Evolutionary conservation across 2,797 vertebrate species (phyloP).

Genomic region (Nannoperca australis): DNA sequence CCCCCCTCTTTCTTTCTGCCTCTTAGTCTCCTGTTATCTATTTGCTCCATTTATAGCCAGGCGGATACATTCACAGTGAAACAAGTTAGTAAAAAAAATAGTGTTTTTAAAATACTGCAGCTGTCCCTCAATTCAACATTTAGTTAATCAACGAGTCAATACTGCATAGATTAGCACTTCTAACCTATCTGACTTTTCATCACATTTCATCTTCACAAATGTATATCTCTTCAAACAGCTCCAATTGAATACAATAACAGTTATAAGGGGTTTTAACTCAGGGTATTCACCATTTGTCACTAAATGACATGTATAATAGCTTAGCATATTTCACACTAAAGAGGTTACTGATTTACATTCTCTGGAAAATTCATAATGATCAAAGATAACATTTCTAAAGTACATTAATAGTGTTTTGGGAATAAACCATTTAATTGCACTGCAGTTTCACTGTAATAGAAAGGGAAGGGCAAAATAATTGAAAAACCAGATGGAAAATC

Average conservation of each 20-base stretch:
- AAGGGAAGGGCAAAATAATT: conserved; percentile 22
- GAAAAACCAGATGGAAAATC: conserved; percentile 15
- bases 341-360: not conserved
- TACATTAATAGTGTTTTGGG: not conserved
- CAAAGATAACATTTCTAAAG: not conserved
- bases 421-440: conserved; percentile 27
- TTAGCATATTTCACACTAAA: not conserved
- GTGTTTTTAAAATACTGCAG: conserved; percentile 22
- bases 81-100: conserved; percentile 27
- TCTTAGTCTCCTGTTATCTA: conserved; percentile 26
- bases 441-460: not conserved
- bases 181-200: conserved; percentile 24
- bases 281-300: not conserved
- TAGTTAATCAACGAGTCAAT: conserved; percentile 18
- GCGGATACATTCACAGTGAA: conserved; percentile 35
- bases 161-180: conserved; percentile 25
- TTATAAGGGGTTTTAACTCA: not conserved
- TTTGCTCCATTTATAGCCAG: conserved; percentile 31
- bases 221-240: conserved; percentile 24
- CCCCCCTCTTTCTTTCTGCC: conserved; percentile 3
- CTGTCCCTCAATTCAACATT: conserved; percentile 26
- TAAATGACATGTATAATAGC: not conserved
- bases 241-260: not conserved
- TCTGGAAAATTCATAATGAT: not conserved
- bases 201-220: conserved; percentile 10